A percentile compares a stretch with the other conserved stretches of the same genome.
Conservation (phyloP, 2,888 invertebrate genomes). For the Timema cristinae region DNA sequence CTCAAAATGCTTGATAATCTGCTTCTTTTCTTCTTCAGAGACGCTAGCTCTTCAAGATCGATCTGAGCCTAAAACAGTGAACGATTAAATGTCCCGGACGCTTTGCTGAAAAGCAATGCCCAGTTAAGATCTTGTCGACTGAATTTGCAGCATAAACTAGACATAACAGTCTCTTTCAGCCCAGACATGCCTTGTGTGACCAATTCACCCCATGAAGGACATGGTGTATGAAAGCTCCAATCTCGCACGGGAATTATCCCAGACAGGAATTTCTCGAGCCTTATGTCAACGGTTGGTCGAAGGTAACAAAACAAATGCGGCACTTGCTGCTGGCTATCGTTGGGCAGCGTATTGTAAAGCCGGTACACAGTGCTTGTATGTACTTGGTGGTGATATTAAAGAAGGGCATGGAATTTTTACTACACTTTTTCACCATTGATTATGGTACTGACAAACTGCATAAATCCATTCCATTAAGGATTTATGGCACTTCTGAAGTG, state of each 20-base stretch:
- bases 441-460: neutral
- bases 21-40: neutral
- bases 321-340: neutral
- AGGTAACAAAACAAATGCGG: neutral
- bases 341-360: neutral
- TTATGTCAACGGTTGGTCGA: neutral
- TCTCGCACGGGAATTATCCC: neutral
- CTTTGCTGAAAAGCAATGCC: neutral
- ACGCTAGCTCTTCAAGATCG: neutral
- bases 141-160: conserved; percentile 7
- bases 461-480: conserved; percentile 4
- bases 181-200: neutral
- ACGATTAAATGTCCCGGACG: neutral
- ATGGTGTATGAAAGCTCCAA: neutral
- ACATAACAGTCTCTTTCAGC: conserved; percentile 1
- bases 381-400: neutral
- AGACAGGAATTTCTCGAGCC: conserved; percentile 4
- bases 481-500: neutral
- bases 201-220: conserved; percentile 10
- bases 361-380: neutral
- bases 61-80: neutral
- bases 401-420: neutral
- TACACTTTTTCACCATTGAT: conserved; percentile 6
- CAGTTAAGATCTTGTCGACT: neutral
- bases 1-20: neutral